Evolutionary conservation across 2,888 invertebrate genomes (phyloP), one percentile per base, ranked within the genome.

Genomic region (Tetanocera ferruginea): DNA sequence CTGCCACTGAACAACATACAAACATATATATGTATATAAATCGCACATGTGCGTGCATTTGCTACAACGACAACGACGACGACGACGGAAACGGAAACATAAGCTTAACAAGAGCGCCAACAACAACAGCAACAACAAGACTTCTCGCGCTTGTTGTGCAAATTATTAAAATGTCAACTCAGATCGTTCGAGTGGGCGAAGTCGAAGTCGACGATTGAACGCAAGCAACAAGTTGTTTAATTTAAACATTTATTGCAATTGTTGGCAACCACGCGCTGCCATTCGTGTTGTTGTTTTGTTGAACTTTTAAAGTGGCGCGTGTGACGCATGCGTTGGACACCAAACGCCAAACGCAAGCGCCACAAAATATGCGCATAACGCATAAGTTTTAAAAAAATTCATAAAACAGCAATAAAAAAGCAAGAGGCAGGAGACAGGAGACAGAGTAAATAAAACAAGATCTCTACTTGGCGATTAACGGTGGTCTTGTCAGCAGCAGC

Each of bases 401-500:
- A 51, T 23, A 72, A 23, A 72, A 52, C 34, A 37, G 37, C 37
- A 37, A 37, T 43, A 14, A 11, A 43, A 14, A 14, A 14, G 43
- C 31, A 31, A 31, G 31, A 31, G 5, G 9, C 43, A 14, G 3
- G 43, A 43, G 43, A 14, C 43, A 43, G 6, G 11, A 67, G 11
- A 49, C 9, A n/a, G 2, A 23, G n/a, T 23, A 67, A 37, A 69
- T n/a, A 25, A 52, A 66, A 73, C 74, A 52, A 60, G 78, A 78
- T 78, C 75, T 51, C 60, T 28, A 75, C 49, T 64, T 34, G 49
- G 60, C 78, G 78, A 77, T 77, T 77, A 77, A 37, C 67, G 73
- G 69, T 60, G 66, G 72, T 73, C 72, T 37, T 66, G 72, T 72
- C 77, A 72, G 72, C 66, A 55, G 34, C 37, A 31, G 60, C 52